Percentiles rank a stretch among this genome's conserved stretches.
Conservation (phyloP, 2,888 invertebrate genomes). For the Bellardia pandia region DNA sequence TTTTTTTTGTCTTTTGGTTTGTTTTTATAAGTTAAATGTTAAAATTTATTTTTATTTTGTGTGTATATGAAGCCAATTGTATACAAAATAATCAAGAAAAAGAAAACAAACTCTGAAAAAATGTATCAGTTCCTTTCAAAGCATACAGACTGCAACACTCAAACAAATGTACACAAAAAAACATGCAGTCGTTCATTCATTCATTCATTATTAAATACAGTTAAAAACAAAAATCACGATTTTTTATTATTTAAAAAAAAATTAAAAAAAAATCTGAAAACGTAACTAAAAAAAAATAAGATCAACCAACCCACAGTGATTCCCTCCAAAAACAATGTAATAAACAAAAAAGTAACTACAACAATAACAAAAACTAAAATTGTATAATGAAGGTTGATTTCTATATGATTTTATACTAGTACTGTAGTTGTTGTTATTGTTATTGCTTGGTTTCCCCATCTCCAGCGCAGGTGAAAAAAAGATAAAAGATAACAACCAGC, state of each 20-base stretch:
- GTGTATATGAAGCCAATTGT: conserved; percentile 29
- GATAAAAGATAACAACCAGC: conserved; percentile 65
- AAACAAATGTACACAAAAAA: conserved; percentile 8
- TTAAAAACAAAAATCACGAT: conserved; percentile 68
- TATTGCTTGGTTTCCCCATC: conserved; percentile 44
- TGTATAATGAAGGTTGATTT: conserved; percentile 61
- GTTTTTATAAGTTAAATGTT: conserved; percentile 49
- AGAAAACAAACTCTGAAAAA: conserved; percentile 2
- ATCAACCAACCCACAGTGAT: conserved; percentile 69
- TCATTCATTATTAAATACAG: conserved; percentile 57
- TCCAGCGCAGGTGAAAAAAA: conserved; percentile 65
- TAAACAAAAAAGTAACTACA: conserved; percentile 49
- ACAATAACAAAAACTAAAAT: conserved; percentile 41
- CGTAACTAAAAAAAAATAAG: conserved; percentile 30
- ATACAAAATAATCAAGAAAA: conserved; percentile 22
- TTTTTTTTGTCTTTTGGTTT: conserved; percentile 18
- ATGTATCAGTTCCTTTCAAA: conserved; percentile 17
- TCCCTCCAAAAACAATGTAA: conserved; percentile 56
- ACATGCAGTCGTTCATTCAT: conserved; percentile 17
- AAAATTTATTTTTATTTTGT: conserved; percentile 35
- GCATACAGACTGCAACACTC: neutral
- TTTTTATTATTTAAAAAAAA: conserved; percentile 43
- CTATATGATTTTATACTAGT: conserved; percentile 33
- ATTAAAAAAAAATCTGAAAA: conserved; percentile 21
- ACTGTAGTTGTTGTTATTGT: conserved; percentile 1